Percentiles rank a stretch among this genome's conserved stretches.
phyloP scores from a whole-genome alignment of 2,797 vertebrate genomes.

The Hippoglossus hippoglossus region DNA sequence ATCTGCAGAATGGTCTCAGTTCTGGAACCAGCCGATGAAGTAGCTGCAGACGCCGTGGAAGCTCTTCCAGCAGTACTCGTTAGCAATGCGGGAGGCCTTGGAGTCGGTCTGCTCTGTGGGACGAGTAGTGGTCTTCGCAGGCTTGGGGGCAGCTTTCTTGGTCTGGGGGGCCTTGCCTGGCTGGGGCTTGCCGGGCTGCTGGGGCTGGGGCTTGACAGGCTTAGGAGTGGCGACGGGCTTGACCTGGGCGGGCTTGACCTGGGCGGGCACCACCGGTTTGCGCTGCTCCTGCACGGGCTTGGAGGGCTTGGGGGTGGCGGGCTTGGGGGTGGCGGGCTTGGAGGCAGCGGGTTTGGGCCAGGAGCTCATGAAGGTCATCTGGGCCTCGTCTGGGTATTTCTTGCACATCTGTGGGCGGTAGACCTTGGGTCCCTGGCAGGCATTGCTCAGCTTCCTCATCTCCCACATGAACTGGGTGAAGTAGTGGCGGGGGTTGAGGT shows the following conservation, averaged over 20 bases:
- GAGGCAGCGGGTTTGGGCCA: constrained; percentile 59
- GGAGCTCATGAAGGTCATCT: constrained; percentile 83
- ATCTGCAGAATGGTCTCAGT: constrained; percentile 63
- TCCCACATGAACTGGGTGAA: constrained; percentile 88
- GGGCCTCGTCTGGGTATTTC: constrained; percentile 80
- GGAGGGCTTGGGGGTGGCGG: constrained; percentile 59
- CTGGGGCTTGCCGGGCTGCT: constrained; percentile 62
- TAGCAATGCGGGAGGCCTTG: constrained; percentile 81
- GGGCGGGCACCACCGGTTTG: constrained; percentile 69
- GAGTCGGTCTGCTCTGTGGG: constrained; percentile 68
- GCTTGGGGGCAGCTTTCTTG: constrained; percentile 69
- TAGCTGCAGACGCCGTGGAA: constrained; percentile 87
- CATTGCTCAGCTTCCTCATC: constrained; percentile 83
- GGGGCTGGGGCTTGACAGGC: constrained; percentile 63
- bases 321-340: constrained; percentile 47
- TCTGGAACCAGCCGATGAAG: constrained; percentile 86
- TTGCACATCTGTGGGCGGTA: constrained; percentile 87
- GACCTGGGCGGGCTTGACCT: constrained; percentile 54
- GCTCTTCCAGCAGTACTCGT: constrained; percentile 89
- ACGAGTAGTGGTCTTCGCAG: constrained; percentile 71
- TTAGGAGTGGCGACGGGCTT: constrained; percentile 66
- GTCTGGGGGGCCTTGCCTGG: constrained; percentile 58
- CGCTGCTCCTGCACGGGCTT: constrained; percentile 62
- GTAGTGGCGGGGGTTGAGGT: constrained; percentile 86
- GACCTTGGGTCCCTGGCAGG: constrained; percentile 83